Evolutionary conservation across 2,888 invertebrate species (phyloP).

Genomic region (Cryptophagus acutangulus): DNA sequence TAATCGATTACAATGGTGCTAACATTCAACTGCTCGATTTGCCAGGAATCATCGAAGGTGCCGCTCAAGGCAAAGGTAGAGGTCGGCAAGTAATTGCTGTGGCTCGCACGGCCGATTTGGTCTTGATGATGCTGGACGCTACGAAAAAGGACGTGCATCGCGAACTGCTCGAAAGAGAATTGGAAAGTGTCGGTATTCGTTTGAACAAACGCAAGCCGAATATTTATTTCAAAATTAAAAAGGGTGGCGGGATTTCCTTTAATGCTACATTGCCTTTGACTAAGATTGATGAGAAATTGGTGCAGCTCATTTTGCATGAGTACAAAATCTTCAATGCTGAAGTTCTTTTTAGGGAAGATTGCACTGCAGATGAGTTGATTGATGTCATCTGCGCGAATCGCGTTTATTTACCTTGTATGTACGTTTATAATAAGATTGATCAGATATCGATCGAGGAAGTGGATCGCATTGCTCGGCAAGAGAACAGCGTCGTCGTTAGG

Average conservation of each 20-base stretch:
- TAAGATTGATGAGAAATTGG: slow-evolving; percentile 92
- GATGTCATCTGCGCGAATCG: slow-evolving; percentile 96
- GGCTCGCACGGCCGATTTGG: slow-evolving; percentile 94
- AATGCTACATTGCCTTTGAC: slow-evolving; percentile 93
- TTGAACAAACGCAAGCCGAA: slow-evolving; percentile 94
- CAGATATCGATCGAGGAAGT: slow-evolving; percentile 99
- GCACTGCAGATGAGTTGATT: slow-evolving; percentile 92
- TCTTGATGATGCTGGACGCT: slow-evolving; percentile 99
- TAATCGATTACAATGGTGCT: slow-evolving; percentile 97
- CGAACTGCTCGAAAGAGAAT: slow-evolving; percentile 83
- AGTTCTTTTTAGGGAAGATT: slow-evolving; percentile 94
- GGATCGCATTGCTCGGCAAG: slow-evolving; percentile 83
- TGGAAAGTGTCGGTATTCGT: slow-evolving; percentile 96
- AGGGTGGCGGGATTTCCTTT: slow-evolving; percentile 94
- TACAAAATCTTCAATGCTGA: slow-evolving; percentile 97
- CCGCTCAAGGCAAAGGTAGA: slow-evolving; percentile 66
- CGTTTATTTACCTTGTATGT: slow-evolving; percentile 93
- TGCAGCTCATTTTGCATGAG: slow-evolving; percentile 96
- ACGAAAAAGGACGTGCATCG: slow-evolving; percentile 97
- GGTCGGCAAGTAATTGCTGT: slow-evolving; percentile 83
- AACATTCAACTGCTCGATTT: slow-evolving; percentile 89
- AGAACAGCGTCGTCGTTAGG: slow-evolving; percentile 90
- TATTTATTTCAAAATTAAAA: slow-evolving; percentile 98
- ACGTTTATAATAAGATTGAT: slow-evolving; percentile 99
- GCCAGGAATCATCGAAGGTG: slow-evolving; percentile 99